phyloP scores from a whole-genome alignment of 2,113 vertebrate genomes.

The Bothrops jararaca region DNA sequence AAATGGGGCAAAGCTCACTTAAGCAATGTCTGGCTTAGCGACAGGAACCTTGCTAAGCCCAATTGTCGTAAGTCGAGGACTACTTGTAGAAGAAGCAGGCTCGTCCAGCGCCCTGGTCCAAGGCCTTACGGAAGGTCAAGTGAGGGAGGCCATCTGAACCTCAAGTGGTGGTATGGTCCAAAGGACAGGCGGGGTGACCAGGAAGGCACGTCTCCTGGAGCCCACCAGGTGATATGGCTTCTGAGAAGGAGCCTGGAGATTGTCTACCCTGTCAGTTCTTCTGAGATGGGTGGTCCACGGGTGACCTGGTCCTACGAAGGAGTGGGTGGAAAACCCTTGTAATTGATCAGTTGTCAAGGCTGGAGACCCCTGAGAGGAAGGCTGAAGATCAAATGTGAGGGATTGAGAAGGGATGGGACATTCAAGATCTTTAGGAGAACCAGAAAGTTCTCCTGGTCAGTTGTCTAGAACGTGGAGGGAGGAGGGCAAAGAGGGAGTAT shows the following conservation, averaged over 20 bases:
- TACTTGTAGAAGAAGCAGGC: background rate
- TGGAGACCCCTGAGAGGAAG: background rate
- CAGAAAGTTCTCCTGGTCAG: background rate
- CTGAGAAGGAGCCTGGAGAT: background rate
- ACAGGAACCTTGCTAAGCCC: background rate
- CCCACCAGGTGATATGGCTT: background rate
- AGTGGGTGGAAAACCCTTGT: background rate
- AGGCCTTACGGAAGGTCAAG: no score
- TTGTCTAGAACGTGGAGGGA: background rate
- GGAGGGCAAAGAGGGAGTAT: no score
- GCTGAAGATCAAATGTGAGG: background rate
- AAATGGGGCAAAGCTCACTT: background rate
- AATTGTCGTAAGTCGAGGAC: background rate
- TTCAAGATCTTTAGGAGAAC: background rate
- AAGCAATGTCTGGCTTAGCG: background rate
- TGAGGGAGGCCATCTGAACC: background rate
- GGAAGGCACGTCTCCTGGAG: background rate
- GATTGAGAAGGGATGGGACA: background rate
- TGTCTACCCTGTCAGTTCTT: background rate
- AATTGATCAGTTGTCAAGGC: background rate
- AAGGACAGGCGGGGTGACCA: no score
- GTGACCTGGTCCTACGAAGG: background rate
- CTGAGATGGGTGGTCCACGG: background rate
- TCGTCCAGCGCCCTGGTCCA: background rate
- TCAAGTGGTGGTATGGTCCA: no score